Evolutionary conservation across 2,113 vertebrate genomes (phyloP), one percentile per base, ranked within the genome.

Genomic region (Cygnus buccinator): DNA sequence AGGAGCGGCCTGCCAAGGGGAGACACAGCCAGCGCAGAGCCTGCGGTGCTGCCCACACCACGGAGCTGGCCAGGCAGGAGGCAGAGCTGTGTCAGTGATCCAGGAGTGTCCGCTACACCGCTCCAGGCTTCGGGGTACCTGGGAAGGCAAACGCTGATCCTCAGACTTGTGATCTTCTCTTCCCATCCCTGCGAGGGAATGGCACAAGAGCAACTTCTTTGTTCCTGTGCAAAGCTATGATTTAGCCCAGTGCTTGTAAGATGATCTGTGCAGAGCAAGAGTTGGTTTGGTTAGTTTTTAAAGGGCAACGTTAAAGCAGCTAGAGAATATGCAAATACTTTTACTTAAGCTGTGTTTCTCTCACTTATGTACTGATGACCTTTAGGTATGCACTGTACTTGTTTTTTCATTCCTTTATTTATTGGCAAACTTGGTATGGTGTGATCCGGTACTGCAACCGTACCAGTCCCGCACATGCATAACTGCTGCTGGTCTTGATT

Each of bases 371-470:
- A 66, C 92, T 92, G 93, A 90, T 94, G 90, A 87, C 94, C 84
- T 95, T 66, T 84, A 90, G 85, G 91, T 95, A 90, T 78, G 82
- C 80, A 92, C 90, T 83, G 83, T 82, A 61, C 90, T 96, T 93
- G 68, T 63, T 91, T 97, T 94, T 92, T 72, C 88, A 91, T 39
- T 95, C 22, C 41, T 92, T 94, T 92, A 93, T 95, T 95, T 92
- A 94, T 96, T 92, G 89, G 94, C 89, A 94, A 57, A 86, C 41
- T 84, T 52, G 67, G 61, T 89, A 39, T 85, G 84, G 35, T 0
- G 17, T 93, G 93, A 92, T 76, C 33, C 61, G 84, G 84, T 94
- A 50, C 90, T 89, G 58, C 81, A 59, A 18, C 55, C 65, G 44
- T 90, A 63, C 70, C 94, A n/a, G 84, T 91, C 94, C 63, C 94